Conservation (phyloP, 1,140 invertebrate genomes). For the Cydia pomonella region DNA sequence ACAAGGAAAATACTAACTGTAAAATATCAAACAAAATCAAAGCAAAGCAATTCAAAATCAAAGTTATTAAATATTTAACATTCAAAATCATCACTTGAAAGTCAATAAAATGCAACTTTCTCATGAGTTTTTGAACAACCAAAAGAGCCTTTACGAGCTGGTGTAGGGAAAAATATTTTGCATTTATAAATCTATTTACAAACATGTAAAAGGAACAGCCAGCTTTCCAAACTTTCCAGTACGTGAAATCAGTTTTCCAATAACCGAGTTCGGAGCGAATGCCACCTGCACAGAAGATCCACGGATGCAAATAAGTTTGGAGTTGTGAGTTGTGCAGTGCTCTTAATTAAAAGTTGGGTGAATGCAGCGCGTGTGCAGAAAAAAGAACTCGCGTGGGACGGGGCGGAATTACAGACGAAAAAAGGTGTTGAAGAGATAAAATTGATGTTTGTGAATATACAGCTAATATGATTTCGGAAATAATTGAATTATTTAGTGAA, state of each 20-base stretch:
- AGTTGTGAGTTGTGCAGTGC: background rate
- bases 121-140: too few species aligned
- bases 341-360: slow-evolving; percentile 22
- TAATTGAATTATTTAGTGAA: too few species aligned
- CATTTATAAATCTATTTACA: too few species aligned
- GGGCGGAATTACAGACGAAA: background rate
- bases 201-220: background rate
- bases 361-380: slow-evolving; percentile 3
- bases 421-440: background rate
- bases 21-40: too few species aligned
- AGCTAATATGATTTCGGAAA: background rate
- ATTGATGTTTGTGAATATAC: too few species aligned
- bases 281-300: background rate
- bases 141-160: too few species aligned
- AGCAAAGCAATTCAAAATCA: too few species aligned
- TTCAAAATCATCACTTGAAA: too few species aligned
- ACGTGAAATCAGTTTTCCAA: slow-evolving; percentile 3
- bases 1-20: too few species aligned
- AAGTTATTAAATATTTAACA: too few species aligned
- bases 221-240: background rate
- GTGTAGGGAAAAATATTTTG: too few species aligned
- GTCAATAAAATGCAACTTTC: too few species aligned
- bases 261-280: background rate
- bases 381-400: background rate
- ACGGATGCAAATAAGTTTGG: background rate